Evolutionary conservation across 2,797 vertebrate genomes (phyloP), one percentile per base, ranked within the genome.

Genomic region (Melanotaenia pygmaea): DNA sequence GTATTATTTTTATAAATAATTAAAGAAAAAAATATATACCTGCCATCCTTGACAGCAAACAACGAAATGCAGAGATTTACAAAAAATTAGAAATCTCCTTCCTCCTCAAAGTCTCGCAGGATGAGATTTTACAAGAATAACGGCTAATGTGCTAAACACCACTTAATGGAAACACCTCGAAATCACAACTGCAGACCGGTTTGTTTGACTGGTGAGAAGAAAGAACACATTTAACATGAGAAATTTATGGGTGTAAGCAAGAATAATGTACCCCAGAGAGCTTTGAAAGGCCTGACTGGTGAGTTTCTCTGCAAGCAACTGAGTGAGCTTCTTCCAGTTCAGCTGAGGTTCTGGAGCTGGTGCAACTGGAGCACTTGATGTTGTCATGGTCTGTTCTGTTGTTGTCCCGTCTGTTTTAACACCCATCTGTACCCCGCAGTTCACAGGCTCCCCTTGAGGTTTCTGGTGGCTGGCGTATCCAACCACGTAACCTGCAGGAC

Each of bases 401-500:
- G 30, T 0, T 1, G 0, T 7, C 1, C 0, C 1, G 0, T 2
- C 1, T 0, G 0, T 1, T 0, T 0, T 2, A 20, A 0, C n/a
- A 2, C 1, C 6, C 0, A 0, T 1, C 0, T 0, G 1, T 20
- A 0, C 1, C 4, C 7, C 5, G 14, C 74, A 76, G 40, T 1
- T 59, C 5, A 8, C 47, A 0, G 14, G 4, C 34, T 45, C 34
- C 51, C 20, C 43, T 2, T 5, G n/a, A 56, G 89, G 86, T 56
- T 93, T 94, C 28, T 81, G 82, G 0, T 93, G 92, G 77, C 89
- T 92, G 77, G 95, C 35, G 79, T 93, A 97, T 57, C 96, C 96
- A 0, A 96, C 65, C 50, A 97, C 65, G 82, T 93, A 96, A n/a
- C 98, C 98, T 99, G 70, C 28, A 72, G 3, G 11, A 73, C 8